phyloP scores from a whole-genome alignment of 2,113 vertebrate species.

The Mesembrinibis cayennensis region DNA sequence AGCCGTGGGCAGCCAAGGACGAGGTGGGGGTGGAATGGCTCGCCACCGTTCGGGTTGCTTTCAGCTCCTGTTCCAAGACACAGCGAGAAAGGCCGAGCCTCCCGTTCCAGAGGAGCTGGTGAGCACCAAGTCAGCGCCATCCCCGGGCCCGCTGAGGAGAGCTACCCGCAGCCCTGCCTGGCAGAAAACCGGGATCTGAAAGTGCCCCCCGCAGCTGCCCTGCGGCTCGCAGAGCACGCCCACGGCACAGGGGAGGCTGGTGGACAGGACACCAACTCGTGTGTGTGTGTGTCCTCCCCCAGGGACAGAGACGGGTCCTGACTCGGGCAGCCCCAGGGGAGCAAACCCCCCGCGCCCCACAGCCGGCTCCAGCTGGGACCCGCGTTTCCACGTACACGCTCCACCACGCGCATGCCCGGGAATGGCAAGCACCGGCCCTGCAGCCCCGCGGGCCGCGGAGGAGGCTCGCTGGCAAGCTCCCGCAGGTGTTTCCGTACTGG shows the following conservation, averaged over 20 bases:
- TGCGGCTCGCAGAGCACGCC: background rate
- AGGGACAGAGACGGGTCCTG: accelerated
- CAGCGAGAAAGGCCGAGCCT: background rate
- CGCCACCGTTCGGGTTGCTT: background rate
- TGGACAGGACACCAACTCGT: accelerated
- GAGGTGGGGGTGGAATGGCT: background rate
- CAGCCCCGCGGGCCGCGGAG: accelerated
- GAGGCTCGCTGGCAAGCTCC: background rate
- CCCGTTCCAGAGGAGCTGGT: background rate
- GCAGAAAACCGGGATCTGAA: accelerated
- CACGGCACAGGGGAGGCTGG: no score
- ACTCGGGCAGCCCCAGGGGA: background rate
- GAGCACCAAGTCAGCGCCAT: background rate
- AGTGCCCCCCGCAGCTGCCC: background rate
- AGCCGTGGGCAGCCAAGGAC: background rate
- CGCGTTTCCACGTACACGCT: accelerated
- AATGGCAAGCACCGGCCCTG: accelerated
- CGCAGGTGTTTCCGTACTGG: accelerated
- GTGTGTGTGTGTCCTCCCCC: accelerated
- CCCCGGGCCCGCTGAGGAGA: accelerated
- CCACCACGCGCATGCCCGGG: accelerated
- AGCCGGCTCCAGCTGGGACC: background rate
- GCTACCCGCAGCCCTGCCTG: accelerated
- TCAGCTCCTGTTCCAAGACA: background rate
- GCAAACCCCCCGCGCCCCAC: accelerated